phyloP scores from a whole-genome alignment of 2,113 vertebrate genomes.

The Vulpes ferrilata region DNA sequence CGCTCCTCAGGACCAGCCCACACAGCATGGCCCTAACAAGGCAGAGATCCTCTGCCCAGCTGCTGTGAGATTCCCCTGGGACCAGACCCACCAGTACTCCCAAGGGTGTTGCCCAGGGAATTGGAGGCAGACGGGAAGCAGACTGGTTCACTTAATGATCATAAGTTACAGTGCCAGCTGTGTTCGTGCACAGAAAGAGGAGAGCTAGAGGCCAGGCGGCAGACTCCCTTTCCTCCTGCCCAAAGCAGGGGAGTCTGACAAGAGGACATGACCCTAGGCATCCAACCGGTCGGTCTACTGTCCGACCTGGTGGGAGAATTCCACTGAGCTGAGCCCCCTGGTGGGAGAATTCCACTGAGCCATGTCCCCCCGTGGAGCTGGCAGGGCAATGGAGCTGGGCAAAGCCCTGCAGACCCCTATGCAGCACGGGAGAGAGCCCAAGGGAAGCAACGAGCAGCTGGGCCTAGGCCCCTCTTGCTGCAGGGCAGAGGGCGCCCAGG shows the following conservation, averaged over 20 bases:
- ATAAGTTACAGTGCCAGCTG: constrained; percentile 72
- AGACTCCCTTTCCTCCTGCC: neutral
- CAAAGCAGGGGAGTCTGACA: neutral
- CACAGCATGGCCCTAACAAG: neutral
- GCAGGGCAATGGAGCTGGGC: neutral
- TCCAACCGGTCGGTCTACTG: constrained; percentile 54
- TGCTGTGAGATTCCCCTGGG: constrained; percentile 33
- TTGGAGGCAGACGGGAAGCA: constrained; percentile 70
- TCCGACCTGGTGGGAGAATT: neutral
- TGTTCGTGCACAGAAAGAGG: neutral
- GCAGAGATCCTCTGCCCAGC: neutral
- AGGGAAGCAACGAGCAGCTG: constrained; percentile 70
- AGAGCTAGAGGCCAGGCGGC: constrained; percentile 34
- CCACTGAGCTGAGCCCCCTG: neutral
- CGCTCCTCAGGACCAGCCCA: neutral
- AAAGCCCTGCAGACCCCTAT: neutral
- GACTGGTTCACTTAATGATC: constrained; percentile 70
- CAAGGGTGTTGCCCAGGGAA: constrained; percentile 61
- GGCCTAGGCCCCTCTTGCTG: constrained; percentile 80
- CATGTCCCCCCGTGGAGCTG: neutral
- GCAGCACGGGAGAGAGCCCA: neutral
- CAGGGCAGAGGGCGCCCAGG: constrained; percentile 87
- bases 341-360: neutral
- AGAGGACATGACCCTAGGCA: constrained; percentile 14
- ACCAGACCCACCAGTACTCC: constrained; percentile 26